These are phyloP conservation scores for Paramisgurnus dabryanus DNA, from an alignment of 2,113 vertebrate species.

Conservation along the genomic window DNA sequence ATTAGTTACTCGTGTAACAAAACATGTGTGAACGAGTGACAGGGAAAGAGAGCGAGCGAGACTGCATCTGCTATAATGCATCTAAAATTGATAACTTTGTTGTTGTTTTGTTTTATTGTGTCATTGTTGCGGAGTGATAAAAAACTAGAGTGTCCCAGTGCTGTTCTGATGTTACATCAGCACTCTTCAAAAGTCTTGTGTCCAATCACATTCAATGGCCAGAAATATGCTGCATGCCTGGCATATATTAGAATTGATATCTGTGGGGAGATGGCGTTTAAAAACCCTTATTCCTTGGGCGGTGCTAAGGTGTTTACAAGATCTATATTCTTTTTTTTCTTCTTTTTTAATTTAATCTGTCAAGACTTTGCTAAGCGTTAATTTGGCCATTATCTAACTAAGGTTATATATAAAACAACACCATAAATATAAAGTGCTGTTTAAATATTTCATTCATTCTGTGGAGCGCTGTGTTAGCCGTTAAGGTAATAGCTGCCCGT, in stretches of 20 bases:
- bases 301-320: background rate
- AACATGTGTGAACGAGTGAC: background rate
- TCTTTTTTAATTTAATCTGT: background rate
- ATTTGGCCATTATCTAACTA: background rate
- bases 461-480: background rate
- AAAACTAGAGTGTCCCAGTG: no score
- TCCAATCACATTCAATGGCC: no score
- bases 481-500: constrained; percentile 21
- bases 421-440: constrained; percentile 14
- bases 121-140: no score
- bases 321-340: background rate
- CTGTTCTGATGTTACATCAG: no score
- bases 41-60: background rate
- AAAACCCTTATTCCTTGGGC: background rate
- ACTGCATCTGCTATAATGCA: background rate
- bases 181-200: no score
- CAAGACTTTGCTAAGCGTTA: background rate
- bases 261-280: no score
- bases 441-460: constrained; percentile 4
- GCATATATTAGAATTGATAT: no score
- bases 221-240: no score
- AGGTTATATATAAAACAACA: constrained; percentile 17
- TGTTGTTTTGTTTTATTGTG: no score
- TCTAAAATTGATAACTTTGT: no score
- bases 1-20: background rate